Percentiles rank a stretch among this genome's conserved stretches.
Conservation (phyloP, 2,797 vertebrate species). For the Girardinus metallicus region DNA sequence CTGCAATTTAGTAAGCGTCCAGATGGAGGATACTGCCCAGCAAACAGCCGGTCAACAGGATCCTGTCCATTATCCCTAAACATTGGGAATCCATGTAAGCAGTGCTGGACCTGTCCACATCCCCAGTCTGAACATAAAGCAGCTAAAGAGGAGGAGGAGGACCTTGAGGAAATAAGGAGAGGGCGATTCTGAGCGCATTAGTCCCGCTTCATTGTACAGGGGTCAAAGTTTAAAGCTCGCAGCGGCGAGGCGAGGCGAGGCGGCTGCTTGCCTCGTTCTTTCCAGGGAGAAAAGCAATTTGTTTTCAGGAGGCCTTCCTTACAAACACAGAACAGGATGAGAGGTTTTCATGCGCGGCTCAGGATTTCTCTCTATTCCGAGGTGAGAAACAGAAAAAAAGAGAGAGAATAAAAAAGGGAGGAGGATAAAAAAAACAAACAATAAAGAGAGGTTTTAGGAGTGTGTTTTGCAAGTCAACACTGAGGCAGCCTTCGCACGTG, state of each 20-base stretch:
- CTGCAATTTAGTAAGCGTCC: not conserved
- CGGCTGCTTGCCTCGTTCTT: constrained; percentile 39
- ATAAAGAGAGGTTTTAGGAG: constrained; percentile 27
- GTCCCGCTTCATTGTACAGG: constrained; percentile 44
- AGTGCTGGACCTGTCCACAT: constrained; percentile 55
- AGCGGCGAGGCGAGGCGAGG: constrained; percentile 31
- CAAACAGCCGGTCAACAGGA: not conserved
- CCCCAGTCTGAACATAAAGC: constrained; percentile 34
- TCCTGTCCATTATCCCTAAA: constrained; percentile 32
- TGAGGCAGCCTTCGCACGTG: constrained; percentile 44
- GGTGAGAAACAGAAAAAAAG: constrained; percentile 18
- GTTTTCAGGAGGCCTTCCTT: constrained; percentile 48
- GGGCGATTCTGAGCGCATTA: constrained; percentile 50
- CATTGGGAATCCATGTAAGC: constrained; percentile 37
- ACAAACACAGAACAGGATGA: constrained; percentile 20
- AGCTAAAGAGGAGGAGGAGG: constrained; percentile 29
- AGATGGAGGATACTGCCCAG: not conserved
- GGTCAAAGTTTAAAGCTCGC: constrained; percentile 53
- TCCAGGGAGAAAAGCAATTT: constrained; percentile 57
- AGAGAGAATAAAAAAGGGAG: constrained; percentile 10
- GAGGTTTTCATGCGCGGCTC: constrained; percentile 13
- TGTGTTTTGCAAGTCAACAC: constrained; percentile 58
- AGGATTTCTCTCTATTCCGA: constrained; percentile 27
- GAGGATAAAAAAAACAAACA: constrained; percentile 33
- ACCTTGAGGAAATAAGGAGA: constrained; percentile 5